These are phyloP conservation scores for Lates japonicus DNA, from an alignment of 2,797 vertebrate species.

Conservation along the genomic window DNA sequence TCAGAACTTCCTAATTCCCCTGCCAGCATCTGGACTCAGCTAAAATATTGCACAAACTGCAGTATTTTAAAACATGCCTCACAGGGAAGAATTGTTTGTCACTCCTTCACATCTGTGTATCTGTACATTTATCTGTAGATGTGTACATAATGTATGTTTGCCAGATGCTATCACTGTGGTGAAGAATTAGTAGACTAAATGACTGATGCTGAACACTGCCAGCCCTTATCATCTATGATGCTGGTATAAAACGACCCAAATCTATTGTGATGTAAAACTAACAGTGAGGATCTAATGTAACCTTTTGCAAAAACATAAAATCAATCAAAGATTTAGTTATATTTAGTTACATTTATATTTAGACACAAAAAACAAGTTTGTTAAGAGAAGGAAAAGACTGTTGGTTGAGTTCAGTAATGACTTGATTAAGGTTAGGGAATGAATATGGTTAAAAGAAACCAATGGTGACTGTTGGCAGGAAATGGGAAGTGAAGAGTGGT, in stretches of 20 bases:
- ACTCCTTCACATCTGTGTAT: not conserved
- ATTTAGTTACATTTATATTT: not conserved
- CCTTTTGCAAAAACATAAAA: no score
- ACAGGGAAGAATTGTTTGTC: not conserved
- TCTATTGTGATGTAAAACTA: not conserved
- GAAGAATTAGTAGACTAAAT: not conserved
- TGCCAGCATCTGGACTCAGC: constrained; percentile 38
- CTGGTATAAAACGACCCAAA: not conserved
- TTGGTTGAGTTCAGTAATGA: not conserved
- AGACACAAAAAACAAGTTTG: not conserved
- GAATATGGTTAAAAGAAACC: not conserved
- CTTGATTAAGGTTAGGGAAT: not conserved
- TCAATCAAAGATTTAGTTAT: no score
- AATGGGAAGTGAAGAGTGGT: not conserved
- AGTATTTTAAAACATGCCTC: constrained; percentile 41
- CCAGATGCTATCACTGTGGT: not conserved
- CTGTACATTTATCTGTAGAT: not conserved
- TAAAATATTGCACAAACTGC: constrained; percentile 35
- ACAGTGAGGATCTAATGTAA: not conserved
- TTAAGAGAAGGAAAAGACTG: not conserved
- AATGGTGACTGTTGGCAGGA: not conserved
- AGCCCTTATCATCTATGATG: not conserved
- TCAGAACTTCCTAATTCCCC: constrained; percentile 28
- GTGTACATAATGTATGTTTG: not conserved
- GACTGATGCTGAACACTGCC: constrained; percentile 1